phyloP scores from a whole-genome alignment of 23 tunicate genomes.

The Botrylloides violaceus region DNA sequence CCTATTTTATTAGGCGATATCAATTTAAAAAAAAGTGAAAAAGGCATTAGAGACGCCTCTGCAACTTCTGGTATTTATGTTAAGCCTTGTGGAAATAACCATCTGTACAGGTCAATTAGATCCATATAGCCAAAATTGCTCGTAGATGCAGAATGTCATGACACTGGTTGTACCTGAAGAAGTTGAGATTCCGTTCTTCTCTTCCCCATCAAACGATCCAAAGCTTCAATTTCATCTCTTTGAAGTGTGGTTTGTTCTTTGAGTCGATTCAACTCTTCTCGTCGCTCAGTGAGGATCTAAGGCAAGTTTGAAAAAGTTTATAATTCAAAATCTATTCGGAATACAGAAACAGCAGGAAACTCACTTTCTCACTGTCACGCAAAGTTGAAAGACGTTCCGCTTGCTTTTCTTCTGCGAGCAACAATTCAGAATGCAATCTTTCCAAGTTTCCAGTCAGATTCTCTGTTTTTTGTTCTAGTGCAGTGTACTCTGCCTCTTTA shows the following conservation, averaged over 20 bases:
- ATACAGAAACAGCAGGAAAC: neutral
- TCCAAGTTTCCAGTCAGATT: slow-evolving; percentile 84
- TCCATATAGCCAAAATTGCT: no score
- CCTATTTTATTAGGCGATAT: no score
- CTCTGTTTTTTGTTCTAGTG: slow-evolving; percentile 79
- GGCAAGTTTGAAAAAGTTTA: neutral
- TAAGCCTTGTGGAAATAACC: no score
- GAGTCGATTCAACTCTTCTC: slow-evolving; percentile 54
- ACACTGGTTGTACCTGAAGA: slow-evolving; percentile 37
- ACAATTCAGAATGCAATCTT: slow-evolving; percentile 71
- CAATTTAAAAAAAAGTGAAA: no score
- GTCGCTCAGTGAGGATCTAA: slow-evolving; percentile 60
- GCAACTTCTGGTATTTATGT: no score
- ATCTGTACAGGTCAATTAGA: no score
- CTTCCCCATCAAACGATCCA: slow-evolving; percentile 83
- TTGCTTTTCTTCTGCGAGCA: slow-evolving; percentile 84
- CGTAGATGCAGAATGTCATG: neutral
- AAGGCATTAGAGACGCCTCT: no score
- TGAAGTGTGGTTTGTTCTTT: slow-evolving; percentile 64
- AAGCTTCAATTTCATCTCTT: slow-evolving; percentile 65
- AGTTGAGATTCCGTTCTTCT: slow-evolving; percentile 79
- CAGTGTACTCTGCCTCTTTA: slow-evolving; percentile 85
- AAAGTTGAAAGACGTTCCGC: slow-evolving; percentile 68
- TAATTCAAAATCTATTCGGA: neutral
- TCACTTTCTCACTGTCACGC: slow-evolving; percentile 86